Percentiles rank a stretch among this genome's conserved stretches.
Evolutionary conservation across 2,797 vertebrate genomes (phyloP).

Genomic region (Hozukius guyotensis): DNA sequence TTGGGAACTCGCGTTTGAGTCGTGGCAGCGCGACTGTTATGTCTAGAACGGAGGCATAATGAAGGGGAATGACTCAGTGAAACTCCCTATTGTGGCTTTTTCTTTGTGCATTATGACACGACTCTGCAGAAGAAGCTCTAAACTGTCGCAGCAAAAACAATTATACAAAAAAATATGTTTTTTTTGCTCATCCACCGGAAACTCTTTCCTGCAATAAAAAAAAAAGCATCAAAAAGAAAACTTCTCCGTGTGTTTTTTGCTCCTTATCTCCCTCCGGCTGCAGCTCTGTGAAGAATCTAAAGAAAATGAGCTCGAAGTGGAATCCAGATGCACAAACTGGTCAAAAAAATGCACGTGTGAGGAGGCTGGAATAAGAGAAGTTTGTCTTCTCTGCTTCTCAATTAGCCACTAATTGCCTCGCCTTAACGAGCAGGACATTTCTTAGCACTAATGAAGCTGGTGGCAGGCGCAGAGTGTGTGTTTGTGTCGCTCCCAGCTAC

Average conservation of each 20-base stretch:
- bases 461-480: constrained; percentile 49
- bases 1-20: constrained; percentile 55
- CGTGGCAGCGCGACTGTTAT: constrained; percentile 45
- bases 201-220: not conserved
- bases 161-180: constrained; percentile 23
- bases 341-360: constrained; percentile 17
- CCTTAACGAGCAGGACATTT: constrained; percentile 77
- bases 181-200: not conserved
- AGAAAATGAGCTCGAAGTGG: constrained; percentile 42
- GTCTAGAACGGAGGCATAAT: constrained; percentile 51
- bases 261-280: constrained; percentile 22
- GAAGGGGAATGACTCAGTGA: constrained; percentile 45
- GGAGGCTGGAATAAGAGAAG: not conserved
- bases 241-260: not conserved
- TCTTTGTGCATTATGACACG: constrained; percentile 13
- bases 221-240: constrained; percentile 26
- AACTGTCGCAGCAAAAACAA: constrained; percentile 31
- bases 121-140: not conserved
- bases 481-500: constrained; percentile 12
- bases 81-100: constrained; percentile 34
- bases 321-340: constrained; percentile 52
- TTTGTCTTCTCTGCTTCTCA: constrained; percentile 74
- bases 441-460: constrained; percentile 76
- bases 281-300: constrained; percentile 15
- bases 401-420: constrained; percentile 79